Conservation (phyloP, 2,888 invertebrate genomes). For the Celastrina argiolus region DNA sequence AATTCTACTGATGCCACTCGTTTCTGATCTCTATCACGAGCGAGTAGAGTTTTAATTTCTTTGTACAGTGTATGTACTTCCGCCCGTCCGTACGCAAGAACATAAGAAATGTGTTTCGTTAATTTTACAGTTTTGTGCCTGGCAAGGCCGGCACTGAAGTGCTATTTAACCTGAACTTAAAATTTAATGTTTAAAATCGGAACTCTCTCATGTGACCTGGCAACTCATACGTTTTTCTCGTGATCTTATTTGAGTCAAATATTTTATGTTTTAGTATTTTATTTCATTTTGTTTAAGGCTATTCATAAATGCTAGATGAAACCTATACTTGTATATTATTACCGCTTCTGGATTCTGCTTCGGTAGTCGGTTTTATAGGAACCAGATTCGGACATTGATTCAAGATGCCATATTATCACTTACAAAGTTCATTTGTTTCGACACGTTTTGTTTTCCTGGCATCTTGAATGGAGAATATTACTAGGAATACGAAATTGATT, state of each 20-base stretch:
- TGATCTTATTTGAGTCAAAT: not conserved
- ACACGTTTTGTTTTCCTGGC: too few species aligned
- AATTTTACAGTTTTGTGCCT: conserved; percentile 16
- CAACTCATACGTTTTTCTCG: not conserved
- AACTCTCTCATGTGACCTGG: conserved; percentile 11
- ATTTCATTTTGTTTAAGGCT: not conserved
- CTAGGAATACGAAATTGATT: too few species aligned
- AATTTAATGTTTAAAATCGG: conserved; percentile 13
- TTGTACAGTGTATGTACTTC: not conserved
- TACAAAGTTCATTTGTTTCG: too few species aligned
- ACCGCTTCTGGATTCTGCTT: too few species aligned
- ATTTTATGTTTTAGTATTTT: not conserved
- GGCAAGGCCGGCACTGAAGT: conserved; percentile 11
- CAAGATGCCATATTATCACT: too few species aligned
- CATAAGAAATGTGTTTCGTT: conserved; percentile 10
- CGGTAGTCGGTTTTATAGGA: too few species aligned
- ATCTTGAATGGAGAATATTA: too few species aligned
- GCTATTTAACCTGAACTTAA: conserved; percentile 17
- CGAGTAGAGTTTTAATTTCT: not conserved
- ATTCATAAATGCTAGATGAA: not conserved
- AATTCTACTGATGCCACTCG: not conserved
- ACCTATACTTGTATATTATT: too few species aligned
- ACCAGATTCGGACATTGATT: too few species aligned
- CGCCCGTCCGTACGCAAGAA: not conserved
- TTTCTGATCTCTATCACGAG: not conserved